Conservation (phyloP, 1,140 invertebrate species). For the Orchesella cincta region DNA sequence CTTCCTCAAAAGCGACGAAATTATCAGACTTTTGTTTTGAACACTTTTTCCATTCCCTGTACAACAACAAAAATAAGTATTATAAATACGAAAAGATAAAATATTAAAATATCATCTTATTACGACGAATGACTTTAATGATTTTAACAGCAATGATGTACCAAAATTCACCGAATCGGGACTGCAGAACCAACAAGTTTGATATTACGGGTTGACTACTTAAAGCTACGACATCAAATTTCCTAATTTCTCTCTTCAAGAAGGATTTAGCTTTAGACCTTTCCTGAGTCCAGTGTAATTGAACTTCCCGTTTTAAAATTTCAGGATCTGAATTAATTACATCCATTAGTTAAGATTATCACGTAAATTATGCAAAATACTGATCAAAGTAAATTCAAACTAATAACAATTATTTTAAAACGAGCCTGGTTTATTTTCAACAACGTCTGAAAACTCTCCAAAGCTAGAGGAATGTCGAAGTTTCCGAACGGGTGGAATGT, state of each 20-base stretch:
- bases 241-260: background rate
- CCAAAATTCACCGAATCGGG: slow-evolving; percentile 44
- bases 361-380: too few species aligned
- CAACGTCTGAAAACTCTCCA: background rate
- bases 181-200: slow-evolving; percentile 23
- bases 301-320: background rate
- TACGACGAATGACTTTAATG: too few species aligned
- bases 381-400: too few species aligned
- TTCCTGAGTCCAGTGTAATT: slow-evolving; percentile 28
- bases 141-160: too few species aligned
- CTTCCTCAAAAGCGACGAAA: slow-evolving; percentile 20
- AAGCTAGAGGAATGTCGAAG: slow-evolving; percentile 1
- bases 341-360: too few species aligned
- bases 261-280: background rate
- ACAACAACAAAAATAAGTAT: background rate
- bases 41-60: slow-evolving; percentile 44
- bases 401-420: too few species aligned
- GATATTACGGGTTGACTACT: slow-evolving; percentile 41
- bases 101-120: too few species aligned
- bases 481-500: background rate
- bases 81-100: too few species aligned
- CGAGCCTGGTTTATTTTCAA: background rate
- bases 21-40: background rate
- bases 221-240: slow-evolving; percentile 18
- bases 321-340: background rate